Evolutionary conservation across 2,888 invertebrate species (phyloP).

Genomic region (Mythimna loreyi): DNA sequence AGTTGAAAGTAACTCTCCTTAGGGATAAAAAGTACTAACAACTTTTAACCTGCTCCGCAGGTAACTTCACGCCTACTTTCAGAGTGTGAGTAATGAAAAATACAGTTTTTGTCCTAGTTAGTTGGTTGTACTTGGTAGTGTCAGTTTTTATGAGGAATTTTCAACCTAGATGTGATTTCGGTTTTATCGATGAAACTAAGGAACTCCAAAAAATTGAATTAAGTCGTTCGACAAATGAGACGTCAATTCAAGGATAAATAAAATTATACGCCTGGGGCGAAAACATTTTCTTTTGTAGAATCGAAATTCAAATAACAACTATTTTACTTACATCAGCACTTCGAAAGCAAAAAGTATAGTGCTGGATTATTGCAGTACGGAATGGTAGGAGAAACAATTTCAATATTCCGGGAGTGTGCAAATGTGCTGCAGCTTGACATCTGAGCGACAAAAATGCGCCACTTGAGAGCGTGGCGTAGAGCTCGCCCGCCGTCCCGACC

Average conservation of each 20-base stretch:
- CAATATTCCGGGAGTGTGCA: slow-evolving; percentile 62
- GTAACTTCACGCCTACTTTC: no score
- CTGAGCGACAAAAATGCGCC: slow-evolving; percentile 67
- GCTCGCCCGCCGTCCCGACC: slow-evolving; percentile 23
- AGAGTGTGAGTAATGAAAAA: no score
- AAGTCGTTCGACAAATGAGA: slow-evolving; percentile 37
- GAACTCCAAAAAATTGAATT: slow-evolving; percentile 21
- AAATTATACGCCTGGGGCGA: slow-evolving; percentile 16
- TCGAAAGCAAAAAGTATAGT: slow-evolving; percentile 31
- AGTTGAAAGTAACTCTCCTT: no score
- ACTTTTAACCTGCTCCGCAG: no score
- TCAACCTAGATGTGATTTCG: no score
- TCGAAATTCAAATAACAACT: slow-evolving; percentile 33
- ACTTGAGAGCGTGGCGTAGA: slow-evolving; percentile 61
- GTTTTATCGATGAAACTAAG: background rate
- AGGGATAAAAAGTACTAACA: no score
- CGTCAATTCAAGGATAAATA: slow-evolving; percentile 38
- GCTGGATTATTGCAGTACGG: slow-evolving; percentile 44
- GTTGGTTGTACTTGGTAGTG: background rate
- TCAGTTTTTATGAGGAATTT: background rate
- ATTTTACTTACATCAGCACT: slow-evolving; percentile 30
- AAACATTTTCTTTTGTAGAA: slow-evolving; percentile 17
- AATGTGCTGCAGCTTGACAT: slow-evolving; percentile 59
- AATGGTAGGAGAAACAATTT: slow-evolving; percentile 56
- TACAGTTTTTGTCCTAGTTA: background rate